phyloP scores from a whole-genome alignment of 1,140 invertebrate genomes.

The Cylas formicarius region DNA sequence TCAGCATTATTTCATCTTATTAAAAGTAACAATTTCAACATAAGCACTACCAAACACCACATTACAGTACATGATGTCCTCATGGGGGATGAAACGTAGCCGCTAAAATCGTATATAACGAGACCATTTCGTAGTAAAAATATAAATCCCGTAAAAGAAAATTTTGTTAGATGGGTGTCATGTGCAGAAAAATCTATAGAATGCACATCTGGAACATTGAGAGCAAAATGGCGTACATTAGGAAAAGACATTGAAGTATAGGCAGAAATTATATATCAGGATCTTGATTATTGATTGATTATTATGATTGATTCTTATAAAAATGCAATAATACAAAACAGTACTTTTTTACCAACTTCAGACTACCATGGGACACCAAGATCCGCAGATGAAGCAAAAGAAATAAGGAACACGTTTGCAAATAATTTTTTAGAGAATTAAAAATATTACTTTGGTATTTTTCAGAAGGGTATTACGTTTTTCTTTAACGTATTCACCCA shows the following conservation, averaged over 20 bases:
- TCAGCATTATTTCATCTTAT: constrained; percentile 2
- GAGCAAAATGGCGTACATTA: constrained; percentile 7
- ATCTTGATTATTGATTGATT: constrained; percentile 3
- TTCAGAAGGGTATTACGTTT: too few species aligned
- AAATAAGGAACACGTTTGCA: constrained; percentile 3
- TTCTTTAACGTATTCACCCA: too few species aligned
- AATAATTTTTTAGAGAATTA: constrained; percentile 6
- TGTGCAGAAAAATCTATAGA: constrained; percentile 10
- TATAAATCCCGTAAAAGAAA: constrained; percentile 1
- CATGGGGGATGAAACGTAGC: constrained; percentile 10
- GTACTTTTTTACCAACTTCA: not conserved
- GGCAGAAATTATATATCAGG: not conserved
- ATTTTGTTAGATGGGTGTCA: constrained; percentile 5
- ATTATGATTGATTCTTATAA: not conserved
- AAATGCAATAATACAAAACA: not conserved
- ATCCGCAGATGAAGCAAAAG: not conserved
- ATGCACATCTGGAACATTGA: constrained; percentile 12
- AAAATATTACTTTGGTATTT: too few species aligned
- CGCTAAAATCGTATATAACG: constrained; percentile 12
- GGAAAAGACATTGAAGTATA: constrained; percentile 3
- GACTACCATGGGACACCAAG: not conserved
- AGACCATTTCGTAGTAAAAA: constrained; percentile 4
- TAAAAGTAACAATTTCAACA: constrained; percentile 1
- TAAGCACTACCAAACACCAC: constrained; percentile 5
- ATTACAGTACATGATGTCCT: constrained; percentile 8